Percentiles rank a stretch among this genome's conserved stretches.
These are phyloP conservation scores for Misgurnus mizolepis DNA, from an alignment of 2,113 vertebrate species.

Conservation along the genomic window DNA sequence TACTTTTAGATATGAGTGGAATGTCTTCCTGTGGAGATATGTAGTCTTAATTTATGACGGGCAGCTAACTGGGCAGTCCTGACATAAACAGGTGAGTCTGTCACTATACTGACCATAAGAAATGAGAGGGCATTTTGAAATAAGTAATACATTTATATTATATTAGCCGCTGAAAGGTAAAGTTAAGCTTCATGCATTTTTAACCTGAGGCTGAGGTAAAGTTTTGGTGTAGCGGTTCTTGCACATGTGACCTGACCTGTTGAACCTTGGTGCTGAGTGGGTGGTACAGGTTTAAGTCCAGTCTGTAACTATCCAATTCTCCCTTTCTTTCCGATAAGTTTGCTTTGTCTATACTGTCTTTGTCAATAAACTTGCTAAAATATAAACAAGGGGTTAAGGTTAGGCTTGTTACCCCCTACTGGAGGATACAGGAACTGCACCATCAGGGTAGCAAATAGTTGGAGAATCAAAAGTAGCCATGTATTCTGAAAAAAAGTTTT, in stretches of 20 bases:
- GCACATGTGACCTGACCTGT: not conserved
- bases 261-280: not conserved
- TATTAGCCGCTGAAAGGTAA: slow-evolving; percentile 61
- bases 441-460: too few relatives aligned
- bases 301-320: not conserved
- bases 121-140: slow-evolving; percentile 16
- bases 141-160: slow-evolving; percentile 55
- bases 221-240: not conserved
- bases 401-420: too few relatives aligned
- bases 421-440: too few relatives aligned
- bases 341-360: not conserved
- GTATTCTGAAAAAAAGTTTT: too few relatives aligned
- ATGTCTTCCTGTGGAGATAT: slow-evolving; percentile 25
- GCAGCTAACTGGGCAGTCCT: slow-evolving; percentile 24
- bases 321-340: too few relatives aligned
- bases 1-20: slow-evolving; percentile 49
- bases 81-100: not conserved
- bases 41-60: slow-evolving; percentile 34
- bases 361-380: too few relatives aligned
- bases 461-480: too few relatives aligned
- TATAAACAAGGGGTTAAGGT: too few relatives aligned
- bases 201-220: slow-evolving; percentile 53
- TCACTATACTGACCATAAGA: not conserved
- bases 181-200: slow-evolving; percentile 74
- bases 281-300: not conserved